phyloP scores from a whole-genome alignment of 2,888 invertebrate species.

The Apodemia hepburni region DNA sequence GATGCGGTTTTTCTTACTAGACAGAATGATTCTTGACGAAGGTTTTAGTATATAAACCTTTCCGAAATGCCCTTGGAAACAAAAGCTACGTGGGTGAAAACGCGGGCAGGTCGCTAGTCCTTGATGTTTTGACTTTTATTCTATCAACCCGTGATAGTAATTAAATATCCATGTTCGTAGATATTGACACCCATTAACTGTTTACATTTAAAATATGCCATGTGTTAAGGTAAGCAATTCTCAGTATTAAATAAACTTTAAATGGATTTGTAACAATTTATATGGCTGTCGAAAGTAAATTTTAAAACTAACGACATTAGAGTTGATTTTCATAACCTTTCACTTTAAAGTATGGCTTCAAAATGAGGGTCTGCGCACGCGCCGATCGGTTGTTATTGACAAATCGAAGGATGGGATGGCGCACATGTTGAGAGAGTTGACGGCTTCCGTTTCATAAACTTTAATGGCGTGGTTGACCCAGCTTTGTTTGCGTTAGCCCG shows the following conservation, averaged over 20 bases:
- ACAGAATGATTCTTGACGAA: too few relatives aligned
- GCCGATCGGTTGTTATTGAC: constrained; percentile 59
- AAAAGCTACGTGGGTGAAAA: too few relatives aligned
- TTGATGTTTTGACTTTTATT: too few relatives aligned
- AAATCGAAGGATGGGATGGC: constrained; percentile 58
- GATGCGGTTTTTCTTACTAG: too few relatives aligned
- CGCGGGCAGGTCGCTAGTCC: too few relatives aligned
- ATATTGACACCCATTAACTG: not conserved
- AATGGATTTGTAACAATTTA: constrained; percentile 12
- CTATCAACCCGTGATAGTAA: not conserved
- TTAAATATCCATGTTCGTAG: not conserved
- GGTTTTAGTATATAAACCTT: too few relatives aligned
- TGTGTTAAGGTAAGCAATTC: constrained; percentile 29
- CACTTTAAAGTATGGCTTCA: constrained; percentile 25
- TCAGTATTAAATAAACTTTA: constrained; percentile 20
- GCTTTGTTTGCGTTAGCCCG: constrained; percentile 71
- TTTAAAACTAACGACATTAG: constrained; percentile 35
- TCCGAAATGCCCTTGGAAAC: too few relatives aligned
- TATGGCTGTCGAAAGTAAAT: constrained; percentile 22
- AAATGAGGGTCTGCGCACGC: constrained; percentile 49
- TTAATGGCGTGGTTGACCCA: constrained; percentile 77
- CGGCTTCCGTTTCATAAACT: constrained; percentile 77
- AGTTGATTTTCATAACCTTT: constrained; percentile 34
- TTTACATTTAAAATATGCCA: constrained; percentile 18
- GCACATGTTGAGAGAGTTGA: constrained; percentile 61